Percentiles rank a stretch among this genome's conserved stretches.
phyloP scores from a whole-genome alignment of 2,113 vertebrate genomes.

The Euleptes europaea region DNA sequence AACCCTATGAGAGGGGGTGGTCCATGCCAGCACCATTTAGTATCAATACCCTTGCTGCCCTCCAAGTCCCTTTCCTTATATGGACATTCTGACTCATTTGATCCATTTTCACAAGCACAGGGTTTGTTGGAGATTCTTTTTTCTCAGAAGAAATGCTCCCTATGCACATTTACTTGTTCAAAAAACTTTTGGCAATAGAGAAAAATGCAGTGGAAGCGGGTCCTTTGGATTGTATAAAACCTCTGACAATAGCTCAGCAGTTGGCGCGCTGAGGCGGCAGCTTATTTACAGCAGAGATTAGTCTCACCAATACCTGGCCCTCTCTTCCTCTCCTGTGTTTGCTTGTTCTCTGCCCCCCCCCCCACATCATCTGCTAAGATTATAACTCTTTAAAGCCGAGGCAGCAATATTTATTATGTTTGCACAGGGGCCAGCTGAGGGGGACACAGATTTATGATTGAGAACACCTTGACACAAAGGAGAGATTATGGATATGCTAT shows the following conservation, averaged over 20 bases:
- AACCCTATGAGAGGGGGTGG: too few species aligned
- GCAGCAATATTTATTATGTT: conserved; percentile 52
- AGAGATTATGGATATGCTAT: conserved; percentile 62
- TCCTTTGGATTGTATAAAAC: conserved; percentile 49
- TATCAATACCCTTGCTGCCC: not conserved
- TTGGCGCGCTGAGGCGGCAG: conserved; percentile 44
- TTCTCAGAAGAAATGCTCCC: conserved; percentile 22
- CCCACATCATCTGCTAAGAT: conserved; percentile 53
- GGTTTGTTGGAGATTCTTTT: not conserved
- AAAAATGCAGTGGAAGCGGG: conserved; percentile 32
- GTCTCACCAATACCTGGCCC: conserved; percentile 47
- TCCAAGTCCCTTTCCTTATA: not conserved
- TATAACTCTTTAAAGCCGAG: conserved; percentile 58
- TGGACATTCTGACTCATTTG: not conserved
- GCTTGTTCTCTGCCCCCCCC: conserved; percentile 58
- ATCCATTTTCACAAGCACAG: not conserved
- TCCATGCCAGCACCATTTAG: too few species aligned
- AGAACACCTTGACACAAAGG: conserved; percentile 52
- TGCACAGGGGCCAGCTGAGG: conserved; percentile 50
- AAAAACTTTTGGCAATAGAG: conserved; percentile 30
- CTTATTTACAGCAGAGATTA: conserved; percentile 34
- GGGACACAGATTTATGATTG: conserved; percentile 54
- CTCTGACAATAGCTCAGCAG: conserved; percentile 55
- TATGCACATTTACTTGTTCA: conserved; percentile 22
- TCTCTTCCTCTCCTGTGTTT: conserved; percentile 32